These are phyloP conservation scores for Vannuccia rotundouncinata DNA, from an alignment of 2,888 invertebrate genomes.

Conservation along the genomic window DNA sequence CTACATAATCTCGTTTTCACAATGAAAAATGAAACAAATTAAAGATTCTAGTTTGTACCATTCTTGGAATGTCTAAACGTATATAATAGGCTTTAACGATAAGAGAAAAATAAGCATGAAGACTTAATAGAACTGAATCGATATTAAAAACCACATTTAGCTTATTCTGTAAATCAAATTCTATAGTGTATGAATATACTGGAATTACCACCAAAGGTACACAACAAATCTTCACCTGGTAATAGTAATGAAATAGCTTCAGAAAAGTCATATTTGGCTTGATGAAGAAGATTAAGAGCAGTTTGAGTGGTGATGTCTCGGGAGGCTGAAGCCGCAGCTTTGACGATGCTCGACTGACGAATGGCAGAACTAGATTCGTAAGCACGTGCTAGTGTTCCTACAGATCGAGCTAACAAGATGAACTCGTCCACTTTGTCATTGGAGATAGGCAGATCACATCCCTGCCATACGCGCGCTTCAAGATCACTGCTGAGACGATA, in stretches of 20 bases:
- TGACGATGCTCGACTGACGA: slow-evolving; percentile 93
- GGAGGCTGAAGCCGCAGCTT: slow-evolving; percentile 98
- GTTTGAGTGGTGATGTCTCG: slow-evolving; percentile 74
- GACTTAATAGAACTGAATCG: too few relatives aligned
- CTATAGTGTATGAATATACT: too few relatives aligned
- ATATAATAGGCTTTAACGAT: too few relatives aligned
- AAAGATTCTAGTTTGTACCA: too few relatives aligned
- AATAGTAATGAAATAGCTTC: slow-evolving; percentile 24
- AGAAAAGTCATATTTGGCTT: slow-evolving; percentile 23
- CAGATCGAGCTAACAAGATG: slow-evolving; percentile 68
- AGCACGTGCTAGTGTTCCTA: slow-evolving; percentile 96
- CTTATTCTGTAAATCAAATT: too few relatives aligned
- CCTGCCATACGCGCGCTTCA: not conserved
- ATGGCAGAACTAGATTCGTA: slow-evolving; percentile 96
- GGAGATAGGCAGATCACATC: slow-evolving; percentile 49
- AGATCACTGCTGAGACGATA: not conserved
- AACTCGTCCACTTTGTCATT: slow-evolving; percentile 98
- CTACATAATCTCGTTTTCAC: too few relatives aligned
- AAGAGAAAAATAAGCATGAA: too few relatives aligned
- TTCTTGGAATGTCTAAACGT: too few relatives aligned
- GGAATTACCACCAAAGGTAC: too few relatives aligned
- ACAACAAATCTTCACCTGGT: not conserved
- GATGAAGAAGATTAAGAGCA: slow-evolving; percentile 27
- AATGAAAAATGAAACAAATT: too few relatives aligned
- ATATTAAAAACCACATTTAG: too few relatives aligned